Evolutionary conservation across 2,888 invertebrate genomes (phyloP), one percentile per base, ranked within the genome.

Genomic region (Ommatoiulus sabulosus): DNA sequence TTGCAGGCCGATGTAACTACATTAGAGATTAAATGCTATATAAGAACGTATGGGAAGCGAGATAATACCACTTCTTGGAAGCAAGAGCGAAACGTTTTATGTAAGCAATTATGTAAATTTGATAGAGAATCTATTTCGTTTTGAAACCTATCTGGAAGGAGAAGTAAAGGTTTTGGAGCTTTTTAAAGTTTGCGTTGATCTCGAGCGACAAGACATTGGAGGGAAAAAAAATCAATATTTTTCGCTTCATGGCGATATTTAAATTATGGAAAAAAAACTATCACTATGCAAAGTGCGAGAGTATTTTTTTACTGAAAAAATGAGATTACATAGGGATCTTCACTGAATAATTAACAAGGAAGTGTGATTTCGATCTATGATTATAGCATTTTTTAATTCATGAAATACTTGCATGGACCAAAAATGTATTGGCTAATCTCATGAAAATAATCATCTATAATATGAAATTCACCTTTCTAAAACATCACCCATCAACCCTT

Each of bases 41-140:
- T 72, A 24, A 52, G 52, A 52, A 24, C 72, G 72, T 72, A n/a
- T 72, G 72, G n/a, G 72, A 72, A 72, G 72, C 10, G 24, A 24
- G 72, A 72, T 72, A 72, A 72, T 72, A 24, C 72, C 72, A 72
- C 24, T 72, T 72, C 72, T 72, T 72, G 72, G 72, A 72, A 72
- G 72, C 24, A 24, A 72, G 72, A 72, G 72, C n/a, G 72, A 72
- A 72, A 24, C 72, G 72, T 24, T 72, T n/a, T 72, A 72, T n/a
- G 72, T 72, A 72, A 72, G 72, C 72, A 72, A 72, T 72, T 72
- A 72, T 72, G 72, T n/a, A 72, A 72, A 72, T 72, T 24, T 24
- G 72, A 72, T 72, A 24, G 72, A 72, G 72, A 72, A 72, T 72
- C 72, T 72, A 72, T 72, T 72, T 72, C 72, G 72, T 72, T 72